Evolutionary conservation across 2,113 vertebrate species (phyloP), one percentile per base, ranked within the genome.

Genomic region (Lipotes vexillifer): DNA sequence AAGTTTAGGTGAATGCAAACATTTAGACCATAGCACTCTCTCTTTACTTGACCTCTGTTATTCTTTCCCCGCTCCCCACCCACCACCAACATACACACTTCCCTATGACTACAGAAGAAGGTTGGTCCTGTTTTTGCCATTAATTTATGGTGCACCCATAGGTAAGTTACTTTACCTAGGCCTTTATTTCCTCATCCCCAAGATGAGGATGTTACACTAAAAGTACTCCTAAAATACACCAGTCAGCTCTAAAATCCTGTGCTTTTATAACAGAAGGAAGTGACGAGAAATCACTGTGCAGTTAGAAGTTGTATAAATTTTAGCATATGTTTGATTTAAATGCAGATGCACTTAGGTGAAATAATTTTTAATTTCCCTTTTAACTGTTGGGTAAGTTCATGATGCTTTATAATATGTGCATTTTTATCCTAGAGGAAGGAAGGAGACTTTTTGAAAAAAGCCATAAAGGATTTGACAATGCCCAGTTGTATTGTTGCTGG

Each of bases 401-500:
- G 88, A 78, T 97, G 80, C 57, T 97, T 46, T 94, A 88, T 90
- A 97, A 97, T 96, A 94, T 83, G 72, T 96, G 33, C 69, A 74
- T 91, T 85, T 44, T 82, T 97, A 68, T 41, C 23, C 31, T 80
- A 97, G 68, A 94, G 82, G 96, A 89, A 98, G 31, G 93, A 91
- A 97, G 74, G 82, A 98, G 55, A 36, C 6, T 65, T 97, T 96
- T 96, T 93, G 20, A 93, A 77, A 41, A 69, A 77, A 84, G 18
- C 55, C 94, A 63, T 98, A 98, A 98, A 98, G 88, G 57, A 86
- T 92, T 68, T 96, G 90, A 96, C 78, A 98, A 96, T 97, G 92
- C 72, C 96, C 96, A 96, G 69, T 96, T 93, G 92, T 98, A 94
- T 96, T 98, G 85, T 89, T 98, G 95, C 97, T 96, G 92, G 97